Percentiles rank a stretch among this genome's conserved stretches.
Evolutionary conservation across 2,113 vertebrate genomes (phyloP).

Genomic region (Microcebus lehilahytsara): DNA sequence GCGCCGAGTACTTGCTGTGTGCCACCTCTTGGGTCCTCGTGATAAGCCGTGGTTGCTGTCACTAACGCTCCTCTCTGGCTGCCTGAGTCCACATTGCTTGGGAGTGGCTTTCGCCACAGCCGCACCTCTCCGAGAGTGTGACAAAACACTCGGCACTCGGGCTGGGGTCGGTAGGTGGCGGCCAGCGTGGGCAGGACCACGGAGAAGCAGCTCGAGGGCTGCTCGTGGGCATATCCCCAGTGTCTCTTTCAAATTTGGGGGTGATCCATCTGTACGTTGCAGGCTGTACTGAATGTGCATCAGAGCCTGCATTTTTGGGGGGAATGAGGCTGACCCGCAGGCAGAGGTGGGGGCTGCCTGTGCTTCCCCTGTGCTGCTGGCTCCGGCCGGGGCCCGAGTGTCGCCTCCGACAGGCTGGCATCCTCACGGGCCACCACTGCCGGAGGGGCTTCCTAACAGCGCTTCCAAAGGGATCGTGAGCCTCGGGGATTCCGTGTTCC

Average conservation of each 20-base stretch:
- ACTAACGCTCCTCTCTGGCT: not conserved
- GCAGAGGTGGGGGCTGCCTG: not conserved
- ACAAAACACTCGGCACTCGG: not conserved
- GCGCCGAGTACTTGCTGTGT: not conserved
- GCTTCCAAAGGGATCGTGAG: not conserved
- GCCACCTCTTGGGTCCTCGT: rapidly evolving
- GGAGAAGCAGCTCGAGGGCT: rapidly evolving
- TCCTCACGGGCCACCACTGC: not conserved
- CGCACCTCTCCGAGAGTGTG: not conserved
- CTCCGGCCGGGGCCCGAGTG: not conserved
- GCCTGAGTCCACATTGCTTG: not conserved
- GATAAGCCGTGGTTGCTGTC: not conserved
- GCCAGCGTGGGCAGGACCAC: rapidly evolving
- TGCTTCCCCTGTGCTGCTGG: not conserved
- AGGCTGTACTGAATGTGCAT: not conserved
- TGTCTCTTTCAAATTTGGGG: not conserved
- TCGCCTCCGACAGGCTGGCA: not conserved
- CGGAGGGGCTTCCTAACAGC: not conserved
- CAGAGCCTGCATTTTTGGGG: not conserved
- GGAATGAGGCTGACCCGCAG: not conserved
- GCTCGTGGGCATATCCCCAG: not conserved
- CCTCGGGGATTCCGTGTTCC: not conserved
- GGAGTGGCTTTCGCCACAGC: not conserved
- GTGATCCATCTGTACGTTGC: not conserved
- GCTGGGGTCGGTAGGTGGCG: not conserved